Evolutionary conservation across 2,888 invertebrate genomes (phyloP).

Genomic region (Chymomyza fuscimana): DNA sequence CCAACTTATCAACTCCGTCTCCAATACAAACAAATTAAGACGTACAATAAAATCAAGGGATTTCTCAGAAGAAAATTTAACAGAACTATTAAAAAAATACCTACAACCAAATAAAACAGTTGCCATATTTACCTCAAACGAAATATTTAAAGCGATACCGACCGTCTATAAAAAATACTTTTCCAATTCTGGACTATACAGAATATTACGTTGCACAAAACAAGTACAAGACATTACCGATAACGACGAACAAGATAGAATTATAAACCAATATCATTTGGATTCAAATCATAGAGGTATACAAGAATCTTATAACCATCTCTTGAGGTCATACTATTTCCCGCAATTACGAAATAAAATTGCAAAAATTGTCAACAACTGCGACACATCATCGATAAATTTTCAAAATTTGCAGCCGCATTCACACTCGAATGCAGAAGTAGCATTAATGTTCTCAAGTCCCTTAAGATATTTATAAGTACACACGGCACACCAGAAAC

Average conservation of each 20-base stretch:
- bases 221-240: not conserved
- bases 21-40: not conserved
- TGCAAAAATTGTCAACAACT: not conserved
- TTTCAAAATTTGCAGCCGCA: not conserved
- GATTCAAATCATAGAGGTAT: conserved; percentile 1
- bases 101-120: not conserved
- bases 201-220: not conserved
- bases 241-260: not conserved
- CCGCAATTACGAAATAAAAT: not conserved
- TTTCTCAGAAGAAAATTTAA: not conserved
- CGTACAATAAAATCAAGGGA: not conserved
- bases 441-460: not conserved
- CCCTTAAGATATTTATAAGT: not conserved
- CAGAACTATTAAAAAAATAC: not conserved
- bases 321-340: not conserved
- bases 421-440: not conserved
- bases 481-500: not conserved
- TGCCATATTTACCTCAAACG: not conserved
- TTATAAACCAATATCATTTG: not conserved
- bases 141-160: not conserved
- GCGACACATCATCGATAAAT: not conserved
- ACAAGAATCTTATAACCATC: not conserved
- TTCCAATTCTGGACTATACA: not conserved
- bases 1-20: too few relatives aligned
- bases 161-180: not conserved